Conservation (phyloP, 2,797 vertebrate genomes). For the Strix occidentalis region DNA sequence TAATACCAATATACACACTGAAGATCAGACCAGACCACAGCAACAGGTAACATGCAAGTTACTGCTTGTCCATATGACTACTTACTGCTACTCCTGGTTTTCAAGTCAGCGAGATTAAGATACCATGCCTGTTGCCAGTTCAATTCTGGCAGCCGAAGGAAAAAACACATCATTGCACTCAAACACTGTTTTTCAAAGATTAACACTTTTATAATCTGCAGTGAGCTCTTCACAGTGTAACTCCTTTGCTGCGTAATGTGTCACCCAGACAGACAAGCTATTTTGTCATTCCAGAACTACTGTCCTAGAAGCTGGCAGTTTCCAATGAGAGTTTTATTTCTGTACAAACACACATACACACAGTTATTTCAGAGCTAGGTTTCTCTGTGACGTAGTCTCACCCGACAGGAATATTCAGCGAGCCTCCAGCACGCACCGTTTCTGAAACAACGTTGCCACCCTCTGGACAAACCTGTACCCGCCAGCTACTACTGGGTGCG, state of each 20-base stretch:
- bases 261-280: background rate
- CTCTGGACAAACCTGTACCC: conserved; percentile 37
- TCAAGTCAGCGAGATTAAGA: background rate
- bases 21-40: background rate
- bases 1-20: background rate
- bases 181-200: background rate
- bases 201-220: background rate
- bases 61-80: background rate
- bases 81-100: background rate
- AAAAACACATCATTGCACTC: background rate
- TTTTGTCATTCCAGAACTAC: background rate
- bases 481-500: background rate
- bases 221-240: background rate
- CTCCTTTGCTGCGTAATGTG: background rate
- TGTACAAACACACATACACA: background rate
- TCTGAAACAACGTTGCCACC: conserved; percentile 61
- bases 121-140: background rate
- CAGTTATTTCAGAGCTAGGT: background rate
- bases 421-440: background rate
- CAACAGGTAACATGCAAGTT: background rate
- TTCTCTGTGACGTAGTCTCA: background rate
- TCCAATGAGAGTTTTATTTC: conserved; percentile 10
- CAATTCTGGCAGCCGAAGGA: background rate
- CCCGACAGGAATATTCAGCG: background rate
- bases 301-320: background rate